Percentiles rank a stretch among this genome's conserved stretches.
phyloP scores from a whole-genome alignment of 2,113 vertebrate genomes.

The Clinocottus analis region DNA sequence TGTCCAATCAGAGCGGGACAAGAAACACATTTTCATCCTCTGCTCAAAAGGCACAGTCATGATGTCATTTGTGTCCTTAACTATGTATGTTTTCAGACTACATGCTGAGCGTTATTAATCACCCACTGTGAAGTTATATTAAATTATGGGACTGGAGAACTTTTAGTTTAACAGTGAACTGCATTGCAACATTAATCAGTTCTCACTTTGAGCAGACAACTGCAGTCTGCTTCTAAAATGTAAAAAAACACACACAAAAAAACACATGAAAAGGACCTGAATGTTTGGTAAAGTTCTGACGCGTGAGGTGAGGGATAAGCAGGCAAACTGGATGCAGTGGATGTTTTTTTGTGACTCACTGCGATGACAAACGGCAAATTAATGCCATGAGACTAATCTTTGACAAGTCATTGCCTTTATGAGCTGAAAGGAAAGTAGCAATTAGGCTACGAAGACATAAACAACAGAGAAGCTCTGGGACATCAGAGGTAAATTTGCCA shows the following conservation, averaged over 20 bases:
- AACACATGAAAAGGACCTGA: not conserved
- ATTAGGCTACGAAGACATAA: conserved; percentile 24
- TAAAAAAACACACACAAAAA: not conserved
- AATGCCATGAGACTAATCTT: conserved; percentile 42
- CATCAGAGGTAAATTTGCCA: conserved; percentile 55
- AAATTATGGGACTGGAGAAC: not conserved
- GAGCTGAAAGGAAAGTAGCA: conserved; percentile 28
- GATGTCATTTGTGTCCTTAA: not conserved
- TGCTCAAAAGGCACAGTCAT: not conserved
- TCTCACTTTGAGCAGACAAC: not conserved
- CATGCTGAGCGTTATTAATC: not conserved
- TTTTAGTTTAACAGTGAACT: not conserved
- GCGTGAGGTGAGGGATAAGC: not conserved
- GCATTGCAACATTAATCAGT: conserved; percentile 14
- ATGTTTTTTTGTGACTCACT: not conserved
- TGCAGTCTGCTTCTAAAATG: not conserved
- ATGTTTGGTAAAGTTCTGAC: not conserved
- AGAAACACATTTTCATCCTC: conserved; percentile 25
- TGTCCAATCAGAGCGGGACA: not conserved
- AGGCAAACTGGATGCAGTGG: not conserved
- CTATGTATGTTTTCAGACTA: not conserved
- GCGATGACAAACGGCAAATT: conserved; percentile 26
- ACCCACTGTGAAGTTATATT: conserved; percentile 15
- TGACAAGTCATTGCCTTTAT: conserved; percentile 51
- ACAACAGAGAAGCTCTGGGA: conserved; percentile 27